phyloP scores from a whole-genome alignment of 2,113 vertebrate species.

The Perca flavescens region DNA sequence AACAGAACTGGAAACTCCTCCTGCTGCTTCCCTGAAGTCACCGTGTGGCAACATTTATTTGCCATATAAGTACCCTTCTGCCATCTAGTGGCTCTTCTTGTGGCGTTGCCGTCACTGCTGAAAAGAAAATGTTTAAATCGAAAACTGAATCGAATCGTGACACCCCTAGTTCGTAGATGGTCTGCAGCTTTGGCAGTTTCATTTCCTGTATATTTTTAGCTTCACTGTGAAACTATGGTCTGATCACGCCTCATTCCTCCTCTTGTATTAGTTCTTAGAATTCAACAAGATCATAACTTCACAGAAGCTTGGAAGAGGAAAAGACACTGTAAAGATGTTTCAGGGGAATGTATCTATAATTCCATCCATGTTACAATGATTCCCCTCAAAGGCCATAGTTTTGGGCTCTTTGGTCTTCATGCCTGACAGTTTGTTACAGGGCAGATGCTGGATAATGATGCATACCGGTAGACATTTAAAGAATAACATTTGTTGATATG shows the following conservation, averaged over 20 bases:
- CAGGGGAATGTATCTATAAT: neutral
- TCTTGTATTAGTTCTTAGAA: slow-evolving; percentile 11
- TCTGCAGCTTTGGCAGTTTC: slow-evolving; percentile 17
- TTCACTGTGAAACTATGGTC: slow-evolving; percentile 48
- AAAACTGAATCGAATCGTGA: too few relatives aligned
- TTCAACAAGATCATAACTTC: slow-evolving; percentile 11
- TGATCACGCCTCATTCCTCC: slow-evolving; percentile 17
- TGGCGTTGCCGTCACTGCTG: too few relatives aligned
- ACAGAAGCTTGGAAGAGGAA: slow-evolving; percentile 17
- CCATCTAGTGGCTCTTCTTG: too few relatives aligned
- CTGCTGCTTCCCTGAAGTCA: too few relatives aligned
- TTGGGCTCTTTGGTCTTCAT: slow-evolving; percentile 1
- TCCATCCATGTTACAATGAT: neutral
- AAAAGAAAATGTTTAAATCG: too few relatives aligned
- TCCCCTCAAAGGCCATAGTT: neutral
- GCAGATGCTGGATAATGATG: slow-evolving; percentile 65
- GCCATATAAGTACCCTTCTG: too few relatives aligned
- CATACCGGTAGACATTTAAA: slow-evolving; percentile 19
- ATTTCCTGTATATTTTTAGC: slow-evolving; percentile 39
- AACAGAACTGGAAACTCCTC: too few relatives aligned
- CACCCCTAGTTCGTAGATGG: neutral
- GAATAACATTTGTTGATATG: slow-evolving; percentile 11
- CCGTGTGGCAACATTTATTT: too few relatives aligned
- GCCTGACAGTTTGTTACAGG: slow-evolving; percentile 28
- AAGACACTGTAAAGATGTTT: slow-evolving; percentile 16